These are phyloP conservation scores for Cephus rjabovi DNA, from an alignment of 2,888 invertebrate species.

Conservation along the genomic window DNA sequence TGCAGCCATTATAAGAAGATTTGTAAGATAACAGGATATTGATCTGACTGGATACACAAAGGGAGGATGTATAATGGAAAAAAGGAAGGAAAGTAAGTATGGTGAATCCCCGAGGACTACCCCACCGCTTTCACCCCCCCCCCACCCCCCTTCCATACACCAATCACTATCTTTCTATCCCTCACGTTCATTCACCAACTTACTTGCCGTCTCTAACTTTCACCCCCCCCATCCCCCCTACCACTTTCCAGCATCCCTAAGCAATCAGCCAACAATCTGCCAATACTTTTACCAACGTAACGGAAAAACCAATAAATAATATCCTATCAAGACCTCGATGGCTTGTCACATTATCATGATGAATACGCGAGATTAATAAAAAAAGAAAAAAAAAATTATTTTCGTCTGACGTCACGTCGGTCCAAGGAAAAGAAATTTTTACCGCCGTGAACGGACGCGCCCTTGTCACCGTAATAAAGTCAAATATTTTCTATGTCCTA, in stretches of 20 bases:
- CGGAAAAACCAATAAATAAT: slow-evolving; percentile 12
- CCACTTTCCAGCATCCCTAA: background rate
- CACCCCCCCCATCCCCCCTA: slow-evolving; percentile 12
- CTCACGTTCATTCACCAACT: slow-evolving; percentile 7
- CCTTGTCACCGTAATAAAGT: background rate
- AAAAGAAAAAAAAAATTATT: background rate
- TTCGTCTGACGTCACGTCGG: background rate
- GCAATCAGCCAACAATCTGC: slow-evolving; percentile 29
- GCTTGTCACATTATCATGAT: slow-evolving; percentile 16
- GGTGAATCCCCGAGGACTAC: slow-evolving; percentile 16
- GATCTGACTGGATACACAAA: slow-evolving; percentile 35
- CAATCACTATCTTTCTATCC: background rate
- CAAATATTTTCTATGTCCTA: background rate
- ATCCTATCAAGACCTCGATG: background rate
- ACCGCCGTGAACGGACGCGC: background rate
- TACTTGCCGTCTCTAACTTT: slow-evolving; percentile 19
- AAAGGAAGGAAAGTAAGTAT: slow-evolving; percentile 32
- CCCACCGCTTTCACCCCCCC: background rate
- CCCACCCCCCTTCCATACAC: slow-evolving; percentile 7
- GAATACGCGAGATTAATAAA: slow-evolving; percentile 28
- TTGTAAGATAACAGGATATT: slow-evolving; percentile 37
- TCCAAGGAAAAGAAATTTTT: background rate
- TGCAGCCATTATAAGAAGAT: slow-evolving; percentile 37
- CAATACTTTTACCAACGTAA: slow-evolving; percentile 24
- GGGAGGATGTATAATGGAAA: slow-evolving; percentile 34